Evolutionary conservation across 2,113 vertebrate species (phyloP).

Genomic region (Setophaga petechia): DNA sequence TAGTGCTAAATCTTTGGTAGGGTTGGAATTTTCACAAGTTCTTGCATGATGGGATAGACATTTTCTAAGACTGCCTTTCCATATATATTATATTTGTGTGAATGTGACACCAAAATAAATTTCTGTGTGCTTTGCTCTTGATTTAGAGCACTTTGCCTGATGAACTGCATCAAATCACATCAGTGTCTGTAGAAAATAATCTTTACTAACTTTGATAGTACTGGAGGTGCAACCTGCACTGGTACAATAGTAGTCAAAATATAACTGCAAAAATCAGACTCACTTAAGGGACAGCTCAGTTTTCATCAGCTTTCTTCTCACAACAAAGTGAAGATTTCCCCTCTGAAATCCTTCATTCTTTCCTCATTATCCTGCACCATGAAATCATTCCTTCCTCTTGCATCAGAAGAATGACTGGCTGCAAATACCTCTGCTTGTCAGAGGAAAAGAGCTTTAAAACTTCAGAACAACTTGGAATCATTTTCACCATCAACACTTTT

Average conservation of each 20-base stretch:
- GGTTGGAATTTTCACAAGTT: fast-evolving
- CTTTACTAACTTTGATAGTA: not conserved
- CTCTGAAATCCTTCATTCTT: not conserved
- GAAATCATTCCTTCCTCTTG: not conserved
- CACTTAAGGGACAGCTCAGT: not conserved
- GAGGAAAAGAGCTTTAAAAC: not conserved
- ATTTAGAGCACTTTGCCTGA: not conserved
- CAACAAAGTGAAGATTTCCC: not conserved
- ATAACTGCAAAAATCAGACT: not conserved
- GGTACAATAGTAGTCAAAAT: not conserved
- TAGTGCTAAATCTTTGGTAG: not conserved
- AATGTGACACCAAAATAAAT: not conserved
- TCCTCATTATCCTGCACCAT: not conserved
- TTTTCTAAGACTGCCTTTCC: not conserved
- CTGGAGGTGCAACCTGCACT: not conserved
- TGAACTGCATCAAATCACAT: not conserved
- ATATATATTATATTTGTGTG: no score
- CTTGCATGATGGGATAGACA: not conserved
- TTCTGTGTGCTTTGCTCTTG: not conserved
- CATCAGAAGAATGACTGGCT: not conserved
- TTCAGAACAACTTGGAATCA: not conserved
- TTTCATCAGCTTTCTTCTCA: not conserved
- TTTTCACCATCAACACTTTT: not conserved
- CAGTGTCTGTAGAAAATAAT: not conserved
- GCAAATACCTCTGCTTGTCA: not conserved